Evolutionary conservation across 2,113 vertebrate species (phyloP), one percentile per base, ranked within the genome.

Genomic region (Paratilapia polleni): DNA sequence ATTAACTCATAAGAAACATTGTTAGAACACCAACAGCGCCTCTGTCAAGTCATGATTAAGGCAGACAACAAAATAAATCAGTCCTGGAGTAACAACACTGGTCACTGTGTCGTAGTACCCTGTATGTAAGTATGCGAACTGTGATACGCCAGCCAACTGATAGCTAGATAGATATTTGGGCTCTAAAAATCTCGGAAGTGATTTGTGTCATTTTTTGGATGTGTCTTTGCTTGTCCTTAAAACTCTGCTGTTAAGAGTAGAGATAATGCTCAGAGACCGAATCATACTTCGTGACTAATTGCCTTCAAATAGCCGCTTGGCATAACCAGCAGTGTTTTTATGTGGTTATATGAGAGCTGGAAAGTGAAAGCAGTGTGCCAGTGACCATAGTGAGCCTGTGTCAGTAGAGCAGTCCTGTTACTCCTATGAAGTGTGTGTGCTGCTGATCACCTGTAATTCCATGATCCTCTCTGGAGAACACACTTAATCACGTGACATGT

Each of bases 371-470:
- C 4, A 5, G 26, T 34, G 52, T 12, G 43, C 34, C 36, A 24
- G 34, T 87, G 74, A 81, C 73, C 38, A 57, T 19, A 9, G 75
- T 81, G 58, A 61, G 77, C 38, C 47, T 79, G 70, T 89, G 78
- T 90, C 73, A 86, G 86, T 88, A 8, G 76, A 85, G 59, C 74
- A 82, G 56, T 63, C 22, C 13, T 49, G 80, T 66, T 87, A 82
- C 85, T 83, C 80, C 36, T 47, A 6, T 73, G 28, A 19, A 12
- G 58, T 52, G 52, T 2, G 49, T 83, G 83, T 59, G 63, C 76
- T 81, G 83, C 87, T 90, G 88, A 92, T 94, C 87, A 93, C 85
- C 83, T 89, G 87, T 94, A 93, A 93, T 85, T 79, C 91, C 92
- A 78, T 93, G 91, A 95, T 94, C 93, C 92, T 84, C 85, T 92